Conservation (phyloP, 2,113 vertebrate species). For the Actinemys pallida region DNA sequence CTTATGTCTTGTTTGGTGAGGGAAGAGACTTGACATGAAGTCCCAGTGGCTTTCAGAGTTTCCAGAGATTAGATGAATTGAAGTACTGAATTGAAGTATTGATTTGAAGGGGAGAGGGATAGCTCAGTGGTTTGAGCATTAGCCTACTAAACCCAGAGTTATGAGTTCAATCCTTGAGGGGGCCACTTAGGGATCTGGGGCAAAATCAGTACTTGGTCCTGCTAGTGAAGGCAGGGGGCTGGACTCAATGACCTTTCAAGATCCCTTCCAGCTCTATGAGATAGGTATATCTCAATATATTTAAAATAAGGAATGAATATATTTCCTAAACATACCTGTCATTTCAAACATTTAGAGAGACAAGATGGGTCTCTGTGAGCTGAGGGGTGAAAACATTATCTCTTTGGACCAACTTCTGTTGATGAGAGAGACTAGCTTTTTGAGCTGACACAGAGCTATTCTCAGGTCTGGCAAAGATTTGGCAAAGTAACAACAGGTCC, state of each 20-base stretch:
- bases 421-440: neutral
- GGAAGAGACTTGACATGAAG: neutral
- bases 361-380: neutral
- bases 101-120: no score
- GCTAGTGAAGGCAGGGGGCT: no score
- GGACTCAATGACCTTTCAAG: no score
- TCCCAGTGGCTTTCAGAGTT: neutral
- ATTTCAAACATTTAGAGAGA: conserved; percentile 26
- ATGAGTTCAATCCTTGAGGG: no score
- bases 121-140: no score
- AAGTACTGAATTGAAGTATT: neutral
- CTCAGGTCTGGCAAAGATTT: neutral
- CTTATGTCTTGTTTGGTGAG: neutral
- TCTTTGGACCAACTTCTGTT: neutral
- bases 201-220: no score
- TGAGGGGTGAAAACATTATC: neutral
- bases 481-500: neutral
- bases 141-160: no score
- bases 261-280: no score
- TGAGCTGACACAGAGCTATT: neutral
- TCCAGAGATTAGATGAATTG: conserved; percentile 15
- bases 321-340: conserved; percentile 24
- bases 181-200: no score
- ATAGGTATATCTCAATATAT: no score
- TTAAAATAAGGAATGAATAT: neutral